Base-by-base conservation (phyloP, 2,797 vertebrate species). In the Chaetodon trifasciatus region DNA sequence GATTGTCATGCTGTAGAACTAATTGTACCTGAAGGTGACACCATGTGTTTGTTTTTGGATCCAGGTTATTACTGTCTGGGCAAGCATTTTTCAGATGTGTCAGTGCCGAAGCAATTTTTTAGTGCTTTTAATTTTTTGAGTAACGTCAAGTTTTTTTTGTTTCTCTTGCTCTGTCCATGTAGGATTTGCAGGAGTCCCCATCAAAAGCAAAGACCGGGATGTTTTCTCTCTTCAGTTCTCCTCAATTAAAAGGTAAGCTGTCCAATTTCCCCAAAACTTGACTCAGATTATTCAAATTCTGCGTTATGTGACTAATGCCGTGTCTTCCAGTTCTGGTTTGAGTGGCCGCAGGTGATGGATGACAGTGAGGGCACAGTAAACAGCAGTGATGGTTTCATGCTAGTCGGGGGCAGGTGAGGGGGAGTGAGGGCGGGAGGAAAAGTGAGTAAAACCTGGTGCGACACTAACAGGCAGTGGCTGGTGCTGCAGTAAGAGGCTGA, bases 401-500 rank as follows among this genome's bases (percentile, higher is more conserved):
- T 86, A 60, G 70, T 88, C 10, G 0, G 35, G 61, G 69, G 16
- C 0, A 3, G 73, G 46, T 35, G 37, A 23, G 40, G 24, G 61
- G 66, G 50, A 92, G 95, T 93, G 91, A 95, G 94, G 82, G 6
- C 9, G 42, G 75, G 92, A 44, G 90, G 89, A 81, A 56, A 92
- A 95, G 96, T 95, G 92, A 97, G 95, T 82, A 97, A 96, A 97
- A 98, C 96, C 96, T 97, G 97, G 96, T 88, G 92, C 19, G 93
- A 97, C 96, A 98, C 98, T 99, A 98, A 99, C 98, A 96, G 98
- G 98, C 96, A 99, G 97, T 96, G 98, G 98, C 97, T 98, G 97
- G 96, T 98, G 97, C 97, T 99, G 98, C 97, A 99, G 97, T 97
- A 99, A 98, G 95, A 99, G 97, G 97, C 97, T 99, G 97, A 99